A percentile compares a stretch with the other conserved stretches of the same genome.
Conservation (phyloP, 2,888 invertebrate genomes). For the Agrilus cyanescens region DNA sequence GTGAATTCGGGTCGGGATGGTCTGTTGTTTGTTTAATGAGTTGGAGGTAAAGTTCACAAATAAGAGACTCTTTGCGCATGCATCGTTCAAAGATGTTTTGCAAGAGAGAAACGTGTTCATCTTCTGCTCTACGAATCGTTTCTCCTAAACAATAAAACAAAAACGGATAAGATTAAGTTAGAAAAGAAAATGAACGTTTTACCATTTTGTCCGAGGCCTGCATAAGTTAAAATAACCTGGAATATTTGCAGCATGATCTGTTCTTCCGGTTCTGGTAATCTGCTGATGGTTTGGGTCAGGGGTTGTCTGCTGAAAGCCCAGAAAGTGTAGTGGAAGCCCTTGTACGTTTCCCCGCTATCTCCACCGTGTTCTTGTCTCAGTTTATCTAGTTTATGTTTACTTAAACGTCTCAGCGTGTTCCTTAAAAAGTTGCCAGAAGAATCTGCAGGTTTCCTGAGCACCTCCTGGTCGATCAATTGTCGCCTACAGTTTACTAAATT, state of each 20-base stretch:
- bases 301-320: conserved; percentile 83
- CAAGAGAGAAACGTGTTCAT: conserved; percentile 79
- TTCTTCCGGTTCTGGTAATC: conserved; percentile 76
- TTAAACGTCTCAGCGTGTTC: conserved; percentile 75
- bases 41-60: conserved; percentile 85
- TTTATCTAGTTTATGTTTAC: conserved; percentile 74
- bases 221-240: conserved; percentile 78
- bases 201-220: conserved; percentile 65
- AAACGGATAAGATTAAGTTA: neutral
- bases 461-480: conserved; percentile 70
- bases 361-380: conserved; percentile 54
- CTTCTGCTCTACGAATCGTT: conserved; percentile 59
- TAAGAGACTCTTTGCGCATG: conserved; percentile 76
- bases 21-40: conserved; percentile 86
- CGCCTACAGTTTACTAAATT: conserved; percentile 75
- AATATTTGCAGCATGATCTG: conserved; percentile 80
- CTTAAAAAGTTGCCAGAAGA: conserved; percentile 75
- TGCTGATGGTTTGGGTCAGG: conserved; percentile 71
- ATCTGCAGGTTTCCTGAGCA: conserved; percentile 73
- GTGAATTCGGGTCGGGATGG: conserved; percentile 77
- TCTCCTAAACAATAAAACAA: conserved; percentile 36
- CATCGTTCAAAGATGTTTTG: conserved; percentile 85
- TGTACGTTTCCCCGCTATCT: conserved; percentile 72
- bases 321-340: conserved; percentile 73
- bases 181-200: conserved; percentile 11